Evolutionary conservation across 2,888 invertebrate genomes (phyloP).

Genomic region (Phlogophora meticulosa): DNA sequence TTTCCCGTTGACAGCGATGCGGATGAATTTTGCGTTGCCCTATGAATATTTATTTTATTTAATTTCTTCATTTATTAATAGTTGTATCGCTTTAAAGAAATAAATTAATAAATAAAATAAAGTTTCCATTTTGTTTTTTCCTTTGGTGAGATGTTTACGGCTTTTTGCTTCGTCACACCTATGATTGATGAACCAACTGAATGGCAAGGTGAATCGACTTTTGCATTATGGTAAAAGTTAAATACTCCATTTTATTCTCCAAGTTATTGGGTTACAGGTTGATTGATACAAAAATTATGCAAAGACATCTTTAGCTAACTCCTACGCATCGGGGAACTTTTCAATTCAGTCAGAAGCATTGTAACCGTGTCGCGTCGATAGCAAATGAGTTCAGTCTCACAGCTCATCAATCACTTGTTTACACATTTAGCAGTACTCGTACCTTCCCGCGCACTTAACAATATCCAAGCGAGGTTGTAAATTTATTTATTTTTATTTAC

Average conservation of each 20-base stretch:
- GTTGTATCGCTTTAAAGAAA: too few relatives aligned
- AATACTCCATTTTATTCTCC: background rate
- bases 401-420: slow-evolving; percentile 48
- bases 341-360: slow-evolving; percentile 28
- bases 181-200: slow-evolving; percentile 2
- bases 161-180: background rate
- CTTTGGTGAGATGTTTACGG: background rate
- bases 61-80: too few relatives aligned
- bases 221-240: background rate
- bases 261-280: slow-evolving; percentile 1
- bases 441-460: slow-evolving; percentile 35
- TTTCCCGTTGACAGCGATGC: too few relatives aligned
- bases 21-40: too few relatives aligned
- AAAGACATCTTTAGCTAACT: slow-evolving; percentile 14
- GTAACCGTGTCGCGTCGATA: slow-evolving; percentile 15
- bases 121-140: too few relatives aligned
- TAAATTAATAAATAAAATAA: too few relatives aligned
- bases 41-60: too few relatives aligned
- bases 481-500: slow-evolving; percentile 57
- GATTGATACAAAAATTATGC: slow-evolving; percentile 24
- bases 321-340: slow-evolving; percentile 28
- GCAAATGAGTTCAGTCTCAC: slow-evolving; percentile 24
- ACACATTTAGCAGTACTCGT: slow-evolving; percentile 10
- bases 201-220: background rate
- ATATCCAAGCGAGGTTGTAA: slow-evolving; percentile 39